Conservation (phyloP, 2,113 vertebrate genomes). For the Junco hyemalis region DNA sequence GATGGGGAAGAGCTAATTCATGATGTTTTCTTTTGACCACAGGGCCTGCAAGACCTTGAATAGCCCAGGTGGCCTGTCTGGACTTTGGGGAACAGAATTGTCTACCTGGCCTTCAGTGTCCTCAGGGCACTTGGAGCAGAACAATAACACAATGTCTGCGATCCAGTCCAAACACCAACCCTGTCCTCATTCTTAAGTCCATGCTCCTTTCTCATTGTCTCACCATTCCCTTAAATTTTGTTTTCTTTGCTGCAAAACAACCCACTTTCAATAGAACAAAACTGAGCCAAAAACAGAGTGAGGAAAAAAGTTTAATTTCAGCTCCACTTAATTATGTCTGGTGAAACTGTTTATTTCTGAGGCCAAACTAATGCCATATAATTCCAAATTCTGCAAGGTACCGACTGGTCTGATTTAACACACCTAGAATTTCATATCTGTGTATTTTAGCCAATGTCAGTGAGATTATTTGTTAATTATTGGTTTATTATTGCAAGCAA, state of each 20-base stretch:
- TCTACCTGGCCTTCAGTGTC: neutral
- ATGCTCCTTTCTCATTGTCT: neutral
- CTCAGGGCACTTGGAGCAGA: neutral
- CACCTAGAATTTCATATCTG: neutral
- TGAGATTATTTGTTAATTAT: neutral
- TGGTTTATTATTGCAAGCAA: neutral
- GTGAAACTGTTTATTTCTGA: neutral
- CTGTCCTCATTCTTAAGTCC: neutral
- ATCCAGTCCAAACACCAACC: neutral
- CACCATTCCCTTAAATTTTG: neutral
- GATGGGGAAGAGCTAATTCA: neutral
- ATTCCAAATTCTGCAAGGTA: neutral
- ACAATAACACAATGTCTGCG: neutral
- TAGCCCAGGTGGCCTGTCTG: fast-evolving
- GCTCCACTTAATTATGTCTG: neutral
- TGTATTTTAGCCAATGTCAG: neutral
- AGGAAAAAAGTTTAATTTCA: neutral
- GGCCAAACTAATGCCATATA: neutral
- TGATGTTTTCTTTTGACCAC: neutral
- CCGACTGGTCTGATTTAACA: neutral
- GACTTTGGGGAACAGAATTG: neutral
- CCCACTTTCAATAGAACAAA: neutral
- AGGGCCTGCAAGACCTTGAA: neutral
- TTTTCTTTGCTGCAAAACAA: neutral
- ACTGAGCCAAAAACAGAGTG: neutral